Evolutionary conservation across 37 sponge, comb jelly and placozoan species (phyloP), one percentile per base, ranked within the genome.

Genomic region (Lycopodina hypogea): DNA sequence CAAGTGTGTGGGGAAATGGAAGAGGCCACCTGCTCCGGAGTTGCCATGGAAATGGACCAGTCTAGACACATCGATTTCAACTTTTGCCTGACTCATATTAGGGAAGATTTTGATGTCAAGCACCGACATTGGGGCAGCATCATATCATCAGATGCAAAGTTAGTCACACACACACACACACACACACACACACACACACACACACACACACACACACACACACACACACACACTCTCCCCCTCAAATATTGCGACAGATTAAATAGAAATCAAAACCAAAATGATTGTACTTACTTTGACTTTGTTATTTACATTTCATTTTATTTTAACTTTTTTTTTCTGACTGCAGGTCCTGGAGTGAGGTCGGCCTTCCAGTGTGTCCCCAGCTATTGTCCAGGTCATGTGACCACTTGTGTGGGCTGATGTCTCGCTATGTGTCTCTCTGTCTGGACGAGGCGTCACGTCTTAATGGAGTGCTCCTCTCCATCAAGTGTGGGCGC

Each of bases 1-100:
- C 89, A 89, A 61, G 85, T 89, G 58, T 56, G 79, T 26, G 42
- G 57, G 4, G 61, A 76, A 42, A 76, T 76, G 61, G 17, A 56
- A 41, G 34, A 39, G 34, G 53, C 74, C 4, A 17, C 22, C 50
- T 23, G 35, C 19, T 26, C 33, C 45, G 1, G 3, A 8, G 1
- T 1, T 21, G 19, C 70, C 1, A 21, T 11, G 56, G 36, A 23
- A 4, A 21, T 15, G 18, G 56, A 29, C 33, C 19, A 55, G 26
- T 55, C 67, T 38, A 55, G 67, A 38, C 34, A 38, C 14, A 48
- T 42, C 3, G 41, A 60, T 3, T 41, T 60, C 50, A 42, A 62
- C 21, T 6, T 50, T 28, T 65, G 30, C 30, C 50, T 61, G 77
- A 11, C 38, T 1, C 62, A 61, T 11, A 76, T 76, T 64, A 81